These are phyloP conservation scores for Scalopus aquaticus DNA, from an alignment of 2,113 vertebrate species.

Conservation along the genomic window DNA sequence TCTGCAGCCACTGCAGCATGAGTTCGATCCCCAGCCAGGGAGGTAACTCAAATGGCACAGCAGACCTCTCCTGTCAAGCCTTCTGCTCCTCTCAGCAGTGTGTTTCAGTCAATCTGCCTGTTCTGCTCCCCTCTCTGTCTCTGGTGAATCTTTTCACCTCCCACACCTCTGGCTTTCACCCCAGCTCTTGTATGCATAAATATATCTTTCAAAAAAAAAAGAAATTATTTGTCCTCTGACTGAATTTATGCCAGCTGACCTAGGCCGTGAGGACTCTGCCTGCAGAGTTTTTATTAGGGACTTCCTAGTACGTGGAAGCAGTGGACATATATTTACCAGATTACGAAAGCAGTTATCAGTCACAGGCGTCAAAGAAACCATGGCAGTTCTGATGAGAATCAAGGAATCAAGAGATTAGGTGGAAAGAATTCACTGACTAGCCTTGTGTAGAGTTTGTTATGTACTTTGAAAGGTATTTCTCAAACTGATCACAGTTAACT, in stretches of 20 bases:
- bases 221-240: background rate
- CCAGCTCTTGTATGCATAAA: too few relatives aligned
- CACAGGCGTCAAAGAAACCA: background rate
- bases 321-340: background rate
- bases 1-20: too few relatives aligned
- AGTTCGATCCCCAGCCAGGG: too few relatives aligned
- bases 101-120: too few relatives aligned
- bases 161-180: too few relatives aligned
- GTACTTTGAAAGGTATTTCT: background rate
- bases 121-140: too few relatives aligned
- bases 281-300: background rate
- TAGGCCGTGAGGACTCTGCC: accelerated
- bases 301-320: background rate
- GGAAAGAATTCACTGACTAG: background rate
- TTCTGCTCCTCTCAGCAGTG: too few relatives aligned
- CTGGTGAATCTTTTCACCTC: too few relatives aligned
- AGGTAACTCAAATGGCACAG: too few relatives aligned
- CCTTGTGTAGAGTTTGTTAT: background rate
- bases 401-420: background rate
- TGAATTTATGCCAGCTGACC: background rate
- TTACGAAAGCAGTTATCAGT: background rate
- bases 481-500: background rate
- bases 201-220: too few relatives aligned
- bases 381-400: background rate
- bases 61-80: too few relatives aligned